Conservation (phyloP, 2,888 invertebrate genomes). For the Torymus tubicola region DNA sequence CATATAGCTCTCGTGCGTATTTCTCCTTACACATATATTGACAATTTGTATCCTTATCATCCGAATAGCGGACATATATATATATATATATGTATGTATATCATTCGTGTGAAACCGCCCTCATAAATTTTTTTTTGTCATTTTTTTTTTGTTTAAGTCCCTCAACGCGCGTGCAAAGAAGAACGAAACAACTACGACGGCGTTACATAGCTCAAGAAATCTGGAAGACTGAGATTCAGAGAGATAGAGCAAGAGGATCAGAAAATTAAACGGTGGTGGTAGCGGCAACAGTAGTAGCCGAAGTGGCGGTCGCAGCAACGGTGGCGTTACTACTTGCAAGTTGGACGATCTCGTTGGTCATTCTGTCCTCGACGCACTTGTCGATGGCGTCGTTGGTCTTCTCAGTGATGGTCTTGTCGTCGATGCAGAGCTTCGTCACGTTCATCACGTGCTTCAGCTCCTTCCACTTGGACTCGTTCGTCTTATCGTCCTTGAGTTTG, state of each 20-base stretch:
- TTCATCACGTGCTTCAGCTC: constrained; percentile 46
- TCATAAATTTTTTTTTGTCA: background rate
- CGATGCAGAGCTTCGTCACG: constrained; percentile 49
- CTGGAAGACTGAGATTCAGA: background rate
- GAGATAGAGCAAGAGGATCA: too few relatives aligned
- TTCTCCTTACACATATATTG: too few relatives aligned
- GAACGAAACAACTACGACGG: background rate
- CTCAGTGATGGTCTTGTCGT: constrained; percentile 32
- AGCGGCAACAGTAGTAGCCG: too few relatives aligned
- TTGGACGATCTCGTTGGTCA: constrained; percentile 31
- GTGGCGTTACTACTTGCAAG: too few relatives aligned
- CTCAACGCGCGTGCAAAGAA: background rate
- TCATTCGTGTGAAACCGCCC: too few relatives aligned
- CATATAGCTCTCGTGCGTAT: background rate
- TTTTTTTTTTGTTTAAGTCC: background rate
- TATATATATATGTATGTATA: too few relatives aligned
- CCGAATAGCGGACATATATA: too few relatives aligned
- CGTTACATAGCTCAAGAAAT: background rate
- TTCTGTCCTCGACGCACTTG: constrained; percentile 52
- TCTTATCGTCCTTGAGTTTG: constrained; percentile 45
- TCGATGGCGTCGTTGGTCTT: constrained; percentile 38
- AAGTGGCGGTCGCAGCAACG: too few relatives aligned
- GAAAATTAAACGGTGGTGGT: too few relatives aligned
- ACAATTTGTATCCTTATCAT: too few relatives aligned
- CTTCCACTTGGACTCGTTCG: constrained; percentile 43